Base-by-base conservation (phyloP, 1,140 invertebrate genomes). In the Tetramorium parvispinum region DNA sequence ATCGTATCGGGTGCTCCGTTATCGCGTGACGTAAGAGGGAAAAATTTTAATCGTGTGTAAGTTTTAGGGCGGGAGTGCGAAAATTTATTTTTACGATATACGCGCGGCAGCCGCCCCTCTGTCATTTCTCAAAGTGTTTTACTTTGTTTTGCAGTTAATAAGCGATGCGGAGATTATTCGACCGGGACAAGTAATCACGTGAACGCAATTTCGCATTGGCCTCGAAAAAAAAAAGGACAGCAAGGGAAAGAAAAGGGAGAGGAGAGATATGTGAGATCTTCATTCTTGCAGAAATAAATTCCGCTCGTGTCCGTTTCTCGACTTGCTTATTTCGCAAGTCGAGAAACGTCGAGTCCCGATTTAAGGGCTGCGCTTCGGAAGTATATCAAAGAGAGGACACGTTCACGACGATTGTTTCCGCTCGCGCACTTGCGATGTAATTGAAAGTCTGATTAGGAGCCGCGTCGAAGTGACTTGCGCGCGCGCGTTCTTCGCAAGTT, bases 361-460 rank as follows among this genome's bases (percentile, higher is more conserved):
- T 82, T 46, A 49, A 71, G 21, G 18, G n/a, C 2, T 21, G 37
- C 63, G 21, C 13, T 40, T 71, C 10, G 7, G 18, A 70, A 68
- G 3, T 16, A 6, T 75, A 53, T 55, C 3, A 10, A n/a, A 21
- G 13, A 55, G 18, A 43, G 16, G 16, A 46, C 10, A 46, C 11
- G 21, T 6, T 13, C 21, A 24, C 37, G 32, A 11, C n/a, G 8
- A 27, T 1, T 7, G 16, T 76, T 32, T 59, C 53, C 21, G 32
- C 61, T 65, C 27, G 61, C 27, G 16, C n/a, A 66, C n/a, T 68
- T 53, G 13, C 43, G 24, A 63, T 75, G 37, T 40, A 85, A 88
- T 89, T 89, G 85, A 88, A 85, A 75, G 71, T 79, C 51, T n/a
- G 63, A 88, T 37, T 85, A 46, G 6, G 53, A 49, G n/a, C 18